A percentile compares a stretch with the other conserved stretches of the same genome.
Conservation (phyloP, 1,140 invertebrate species). For the Pseudomyrmex sp. region DNA sequence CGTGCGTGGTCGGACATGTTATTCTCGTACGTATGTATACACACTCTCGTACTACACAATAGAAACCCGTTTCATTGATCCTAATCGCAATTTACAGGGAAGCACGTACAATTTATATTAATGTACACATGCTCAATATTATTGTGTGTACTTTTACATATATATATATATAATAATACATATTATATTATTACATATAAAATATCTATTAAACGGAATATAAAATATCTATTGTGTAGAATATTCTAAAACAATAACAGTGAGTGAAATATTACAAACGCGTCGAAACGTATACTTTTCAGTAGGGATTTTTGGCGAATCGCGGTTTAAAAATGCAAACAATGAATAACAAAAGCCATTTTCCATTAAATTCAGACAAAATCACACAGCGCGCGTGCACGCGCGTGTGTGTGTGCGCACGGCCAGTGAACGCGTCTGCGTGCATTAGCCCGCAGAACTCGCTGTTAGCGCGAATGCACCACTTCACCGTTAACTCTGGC, state of each 20-base stretch:
- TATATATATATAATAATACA: no score
- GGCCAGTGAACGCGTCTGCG: conserved; percentile 41
- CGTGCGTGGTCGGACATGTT: conserved; percentile 42
- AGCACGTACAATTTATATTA: conserved; percentile 10
- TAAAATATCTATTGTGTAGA: no score
- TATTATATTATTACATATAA: no score
- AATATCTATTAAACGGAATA: no score
- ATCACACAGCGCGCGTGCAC: not conserved
- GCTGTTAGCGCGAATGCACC: conserved; percentile 71
- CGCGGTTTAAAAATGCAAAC: not conserved
- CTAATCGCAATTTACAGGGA: conserved; percentile 5
- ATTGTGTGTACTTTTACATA: not conserved
- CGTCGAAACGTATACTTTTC: no score
- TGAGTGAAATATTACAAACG: no score
- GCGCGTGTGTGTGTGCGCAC: conserved; percentile 9
- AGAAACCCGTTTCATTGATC: conserved; percentile 10
- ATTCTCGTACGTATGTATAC: not conserved
- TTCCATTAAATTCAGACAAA: not conserved
- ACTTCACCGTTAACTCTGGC: conserved; percentile 81
- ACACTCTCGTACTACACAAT: not conserved
- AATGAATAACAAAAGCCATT: not conserved
- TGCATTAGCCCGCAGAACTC: conserved; percentile 51
- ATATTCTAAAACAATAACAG: no score
- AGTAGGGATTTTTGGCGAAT: not conserved
- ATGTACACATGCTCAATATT: not conserved